A percentile compares a stretch with the other conserved stretches of the same genome.
phyloP scores from a whole-genome alignment of 2,113 vertebrate genomes.

The Aramus guarauna region DNA sequence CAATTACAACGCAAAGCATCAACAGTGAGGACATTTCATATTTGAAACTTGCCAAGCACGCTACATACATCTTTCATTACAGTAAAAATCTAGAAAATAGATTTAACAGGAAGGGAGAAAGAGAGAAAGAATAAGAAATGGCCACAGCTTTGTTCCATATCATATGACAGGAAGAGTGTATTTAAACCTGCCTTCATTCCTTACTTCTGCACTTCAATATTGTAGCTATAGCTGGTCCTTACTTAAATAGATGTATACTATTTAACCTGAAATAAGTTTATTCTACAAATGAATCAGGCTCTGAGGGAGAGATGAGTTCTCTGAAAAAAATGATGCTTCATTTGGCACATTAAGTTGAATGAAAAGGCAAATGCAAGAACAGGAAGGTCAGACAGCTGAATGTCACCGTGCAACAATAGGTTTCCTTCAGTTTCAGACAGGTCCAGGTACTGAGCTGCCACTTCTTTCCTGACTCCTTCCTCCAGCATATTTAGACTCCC shows the following conservation, averaged over 20 bases:
- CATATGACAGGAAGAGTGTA: neutral
- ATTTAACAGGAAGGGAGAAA: neutral
- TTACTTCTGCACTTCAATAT: neutral
- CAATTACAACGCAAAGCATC: neutral
- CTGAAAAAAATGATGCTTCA: neutral
- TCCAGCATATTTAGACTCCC: neutral
- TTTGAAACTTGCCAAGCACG: neutral
- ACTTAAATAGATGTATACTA: neutral
- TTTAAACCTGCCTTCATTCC: neutral
- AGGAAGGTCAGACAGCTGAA: neutral
- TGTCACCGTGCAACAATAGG: neutral
- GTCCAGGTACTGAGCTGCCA: neutral
- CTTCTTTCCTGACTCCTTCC: neutral
- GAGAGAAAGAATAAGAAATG: neutral
- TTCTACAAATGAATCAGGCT: neutral
- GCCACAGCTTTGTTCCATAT: neutral
- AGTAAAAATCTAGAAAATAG: neutral
- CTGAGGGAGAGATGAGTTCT: neutral
- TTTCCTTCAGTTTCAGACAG: neutral
- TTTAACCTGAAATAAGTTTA: neutral
- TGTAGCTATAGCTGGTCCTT: neutral
- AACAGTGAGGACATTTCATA: neutral
- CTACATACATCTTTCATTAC: neutral
- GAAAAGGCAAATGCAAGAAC: neutral
- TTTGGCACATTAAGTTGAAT: neutral